phyloP scores from a whole-genome alignment of 2,888 invertebrate species.

The Adineta ricciae region DNA sequence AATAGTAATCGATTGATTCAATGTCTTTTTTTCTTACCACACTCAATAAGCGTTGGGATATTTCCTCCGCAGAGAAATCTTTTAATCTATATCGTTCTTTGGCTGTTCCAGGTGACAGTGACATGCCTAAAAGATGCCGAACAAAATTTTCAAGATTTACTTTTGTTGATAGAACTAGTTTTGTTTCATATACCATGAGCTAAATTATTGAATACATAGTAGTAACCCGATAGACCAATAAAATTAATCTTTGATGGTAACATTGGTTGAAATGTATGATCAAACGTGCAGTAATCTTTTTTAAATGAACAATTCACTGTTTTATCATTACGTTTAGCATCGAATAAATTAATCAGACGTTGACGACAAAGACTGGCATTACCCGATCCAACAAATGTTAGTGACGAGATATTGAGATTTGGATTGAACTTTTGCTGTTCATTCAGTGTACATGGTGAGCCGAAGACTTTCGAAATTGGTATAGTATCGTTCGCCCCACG shows the following conservation, averaged over 20 bases:
- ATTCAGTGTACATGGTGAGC: neutral
- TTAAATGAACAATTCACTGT: neutral
- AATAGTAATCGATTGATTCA: too few relatives aligned
- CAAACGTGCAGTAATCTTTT: neutral
- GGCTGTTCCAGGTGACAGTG: neutral
- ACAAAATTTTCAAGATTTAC: neutral
- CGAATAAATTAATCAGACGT: neutral
- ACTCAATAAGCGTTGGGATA: neutral
- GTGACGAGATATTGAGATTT: neutral
- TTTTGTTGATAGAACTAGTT: neutral
- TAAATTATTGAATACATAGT: constrained; percentile 15
- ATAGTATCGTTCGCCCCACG: neutral
- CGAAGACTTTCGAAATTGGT: neutral
- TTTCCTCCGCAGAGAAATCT: neutral
- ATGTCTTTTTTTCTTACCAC: neutral
- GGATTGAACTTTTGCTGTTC: neutral
- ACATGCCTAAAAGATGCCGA: neutral
- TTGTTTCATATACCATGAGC: neutral
- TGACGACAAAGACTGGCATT: neutral
- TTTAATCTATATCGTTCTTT: neutral
- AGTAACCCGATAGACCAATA: constrained; percentile 18
- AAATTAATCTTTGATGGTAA: neutral
- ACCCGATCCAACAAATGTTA: neutral
- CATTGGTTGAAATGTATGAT: neutral
- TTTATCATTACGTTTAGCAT: neutral